phyloP scores from a whole-genome alignment of 1,140 invertebrate genomes.

The Camponotus vicinus region DNA sequence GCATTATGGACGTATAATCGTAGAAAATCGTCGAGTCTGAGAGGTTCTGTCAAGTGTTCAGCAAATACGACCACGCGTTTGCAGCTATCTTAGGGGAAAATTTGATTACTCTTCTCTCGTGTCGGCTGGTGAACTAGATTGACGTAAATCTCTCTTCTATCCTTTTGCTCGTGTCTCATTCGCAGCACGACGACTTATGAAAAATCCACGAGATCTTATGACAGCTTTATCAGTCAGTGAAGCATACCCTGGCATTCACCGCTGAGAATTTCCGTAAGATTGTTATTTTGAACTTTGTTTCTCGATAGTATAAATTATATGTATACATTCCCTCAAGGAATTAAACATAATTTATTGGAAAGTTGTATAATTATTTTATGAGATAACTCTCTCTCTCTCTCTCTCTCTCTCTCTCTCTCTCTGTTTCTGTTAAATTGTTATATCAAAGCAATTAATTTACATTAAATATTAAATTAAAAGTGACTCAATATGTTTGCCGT shows the following conservation, averaged over 20 bases:
- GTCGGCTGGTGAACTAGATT: conserved; percentile 58
- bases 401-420: too few species aligned
- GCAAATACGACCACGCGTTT: conserved; percentile 73
- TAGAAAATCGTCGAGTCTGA: conserved; percentile 69
- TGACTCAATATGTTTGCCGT: not conserved
- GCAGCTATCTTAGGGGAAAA: conserved; percentile 71
- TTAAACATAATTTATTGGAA: not conserved
- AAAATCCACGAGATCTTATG: conserved; percentile 47
- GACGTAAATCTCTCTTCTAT: conserved; percentile 69
- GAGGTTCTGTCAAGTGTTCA: conserved; percentile 74
- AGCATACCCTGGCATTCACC: not conserved
- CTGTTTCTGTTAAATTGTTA: not conserved
- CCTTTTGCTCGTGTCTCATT: conserved; percentile 26
- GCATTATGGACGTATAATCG: conserved; percentile 67
- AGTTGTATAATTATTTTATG: not conserved
- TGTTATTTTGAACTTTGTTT: not conserved
- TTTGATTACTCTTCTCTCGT: conserved; percentile 72
- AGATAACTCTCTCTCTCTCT: too few species aligned
- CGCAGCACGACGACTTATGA: conserved; percentile 61
- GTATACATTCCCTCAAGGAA: not conserved
- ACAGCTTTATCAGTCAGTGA: conserved; percentile 51
- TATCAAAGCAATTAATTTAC: not conserved
- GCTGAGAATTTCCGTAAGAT: not conserved
- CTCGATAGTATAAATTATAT: not conserved
- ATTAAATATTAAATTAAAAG: not conserved